phyloP scores from a whole-genome alignment of 2,888 invertebrate genomes.

The Leucoma salicis region DNA sequence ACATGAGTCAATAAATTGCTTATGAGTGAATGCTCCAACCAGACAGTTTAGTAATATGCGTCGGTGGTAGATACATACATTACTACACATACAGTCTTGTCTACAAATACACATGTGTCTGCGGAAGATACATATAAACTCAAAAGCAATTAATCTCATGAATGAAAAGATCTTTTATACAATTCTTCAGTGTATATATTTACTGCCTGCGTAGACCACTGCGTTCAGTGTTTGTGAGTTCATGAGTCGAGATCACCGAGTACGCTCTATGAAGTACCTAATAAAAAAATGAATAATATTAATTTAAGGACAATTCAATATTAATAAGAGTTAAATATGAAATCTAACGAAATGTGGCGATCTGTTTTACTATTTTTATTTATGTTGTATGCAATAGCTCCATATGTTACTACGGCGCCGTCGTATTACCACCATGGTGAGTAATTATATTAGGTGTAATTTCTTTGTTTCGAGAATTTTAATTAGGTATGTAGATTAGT shows the following conservation, averaged over 20 bases:
- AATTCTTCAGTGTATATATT: slow-evolving; percentile 28
- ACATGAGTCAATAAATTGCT: not conserved
- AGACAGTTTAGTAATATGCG: not conserved
- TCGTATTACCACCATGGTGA: slow-evolving; percentile 48
- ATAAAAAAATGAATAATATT: not conserved
- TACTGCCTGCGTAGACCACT: slow-evolving; percentile 37
- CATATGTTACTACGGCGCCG: slow-evolving; percentile 45
- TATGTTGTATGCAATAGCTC: slow-evolving; percentile 33
- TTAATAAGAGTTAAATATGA: not conserved
- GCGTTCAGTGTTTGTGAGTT: slow-evolving; percentile 40
- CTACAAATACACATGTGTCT: not conserved
- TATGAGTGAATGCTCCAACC: too few species aligned
- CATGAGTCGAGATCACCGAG: slow-evolving; percentile 25
- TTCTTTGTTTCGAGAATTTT: not conserved
- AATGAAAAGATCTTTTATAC: slow-evolving; percentile 20
- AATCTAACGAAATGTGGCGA: slow-evolving; percentile 39
- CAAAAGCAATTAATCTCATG: slow-evolving; percentile 15
- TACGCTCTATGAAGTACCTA: not conserved
- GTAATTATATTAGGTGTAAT: slow-evolving; percentile 36
- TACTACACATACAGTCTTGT: not conserved
- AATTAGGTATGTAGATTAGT: not conserved
- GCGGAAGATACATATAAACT: not conserved
- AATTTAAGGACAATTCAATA: not conserved
- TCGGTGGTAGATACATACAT: not conserved
- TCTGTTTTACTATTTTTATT: slow-evolving; percentile 23